phyloP scores from a whole-genome alignment of 2,888 invertebrate species.

The Pseudanteris insignis region DNA sequence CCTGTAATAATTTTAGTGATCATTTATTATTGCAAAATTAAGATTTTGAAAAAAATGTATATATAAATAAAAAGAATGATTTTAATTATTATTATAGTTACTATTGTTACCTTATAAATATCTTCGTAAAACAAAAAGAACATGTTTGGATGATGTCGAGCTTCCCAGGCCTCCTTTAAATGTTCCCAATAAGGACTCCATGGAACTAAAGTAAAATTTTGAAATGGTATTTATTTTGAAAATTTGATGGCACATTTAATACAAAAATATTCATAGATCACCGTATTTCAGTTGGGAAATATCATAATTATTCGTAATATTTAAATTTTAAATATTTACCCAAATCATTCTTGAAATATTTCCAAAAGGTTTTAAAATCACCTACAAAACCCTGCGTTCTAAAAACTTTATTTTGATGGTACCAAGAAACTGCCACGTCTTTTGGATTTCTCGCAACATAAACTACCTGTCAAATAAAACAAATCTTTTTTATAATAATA shows the following conservation, averaged over 20 bases:
- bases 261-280: no score
- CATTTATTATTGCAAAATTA: no score
- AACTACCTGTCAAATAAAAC: no score
- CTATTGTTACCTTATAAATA: slow-evolving; percentile 14
- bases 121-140: slow-evolving; percentile 81
- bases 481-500: no score
- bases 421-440: slow-evolving; percentile 57
- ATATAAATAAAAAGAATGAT: neutral
- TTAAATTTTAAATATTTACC: no score
- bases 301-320: no score
- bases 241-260: no score
- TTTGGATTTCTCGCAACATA: slow-evolving; percentile 62
- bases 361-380: slow-evolving; percentile 54
- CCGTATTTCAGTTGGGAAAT: no score
- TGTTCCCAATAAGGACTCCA: slow-evolving; percentile 85
- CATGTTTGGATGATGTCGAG: slow-evolving; percentile 74
- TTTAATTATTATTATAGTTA: no score
- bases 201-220: no score
- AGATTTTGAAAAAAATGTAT: neutral
- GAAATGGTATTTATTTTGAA: no score
- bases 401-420: slow-evolving; percentile 53
- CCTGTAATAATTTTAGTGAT: slow-evolving; percentile 69
- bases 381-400: slow-evolving; percentile 50
- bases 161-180: slow-evolving; percentile 78
- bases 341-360: slow-evolving; percentile 52